Percentiles rank a stretch among this genome's conserved stretches.
These are phyloP conservation scores for Nasonia longicornis DNA, from an alignment of 1,140 invertebrate species.

Conservation along the genomic window DNA sequence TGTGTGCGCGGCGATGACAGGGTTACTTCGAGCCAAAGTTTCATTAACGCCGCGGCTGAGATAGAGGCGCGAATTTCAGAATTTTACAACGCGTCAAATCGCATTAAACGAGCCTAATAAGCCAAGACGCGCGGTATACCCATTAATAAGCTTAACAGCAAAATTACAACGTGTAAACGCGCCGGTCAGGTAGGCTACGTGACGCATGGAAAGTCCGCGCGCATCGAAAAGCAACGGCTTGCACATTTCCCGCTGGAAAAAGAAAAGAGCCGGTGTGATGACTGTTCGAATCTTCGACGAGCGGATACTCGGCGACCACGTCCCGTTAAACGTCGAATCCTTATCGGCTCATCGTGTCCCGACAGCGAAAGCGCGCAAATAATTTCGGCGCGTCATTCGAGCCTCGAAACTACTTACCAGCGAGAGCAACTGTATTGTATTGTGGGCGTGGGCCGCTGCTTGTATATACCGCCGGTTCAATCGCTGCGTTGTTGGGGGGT, in stretches of 20 bases:
- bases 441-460: neutral
- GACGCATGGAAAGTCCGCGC: neutral
- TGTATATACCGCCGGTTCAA: neutral
- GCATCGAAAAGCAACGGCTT: neutral
- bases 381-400: neutral
- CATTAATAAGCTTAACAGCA: conserved; percentile 1
- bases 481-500: neutral
- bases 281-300: neutral
- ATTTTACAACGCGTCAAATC: neutral
- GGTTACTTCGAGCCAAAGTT: no score
- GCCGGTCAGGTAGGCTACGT: neutral
- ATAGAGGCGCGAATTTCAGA: neutral
- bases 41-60: neutral
- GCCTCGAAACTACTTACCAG: no score
- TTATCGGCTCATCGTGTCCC: neutral
- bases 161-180: neutral
- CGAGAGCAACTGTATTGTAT: neutral
- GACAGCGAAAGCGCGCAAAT: neutral
- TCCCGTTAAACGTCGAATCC: neutral
- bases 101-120: neutral
- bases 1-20: neutral
- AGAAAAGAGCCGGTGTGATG: neutral
- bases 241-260: neutral
- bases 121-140: neutral
- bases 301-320: neutral